Percentiles rank a stretch among this genome's conserved stretches.
phyloP scores from a whole-genome alignment of 30 jellyfish, hydroid and myxozoan genomes.

The Catostylus mosaicus region DNA sequence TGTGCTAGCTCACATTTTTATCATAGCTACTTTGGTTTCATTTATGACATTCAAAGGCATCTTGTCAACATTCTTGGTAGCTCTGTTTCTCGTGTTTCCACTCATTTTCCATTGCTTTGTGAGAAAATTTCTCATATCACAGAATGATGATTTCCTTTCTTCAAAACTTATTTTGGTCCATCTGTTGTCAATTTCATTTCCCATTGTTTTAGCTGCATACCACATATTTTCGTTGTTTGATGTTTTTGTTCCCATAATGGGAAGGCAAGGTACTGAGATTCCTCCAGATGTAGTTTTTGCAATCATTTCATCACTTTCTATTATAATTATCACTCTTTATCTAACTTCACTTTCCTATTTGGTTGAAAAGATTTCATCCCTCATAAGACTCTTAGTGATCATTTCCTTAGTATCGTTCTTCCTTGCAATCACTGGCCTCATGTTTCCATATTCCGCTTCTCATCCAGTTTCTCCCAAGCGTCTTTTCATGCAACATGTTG shows the following conservation, averaged over 20 bases:
- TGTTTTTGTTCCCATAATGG: constrained; percentile 90
- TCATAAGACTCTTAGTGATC: constrained; percentile 22
- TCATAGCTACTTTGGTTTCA: constrained; percentile 47
- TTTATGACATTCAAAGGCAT: constrained; percentile 62
- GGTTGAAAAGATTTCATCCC: constrained; percentile 2
- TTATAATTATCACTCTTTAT: constrained; percentile 45
- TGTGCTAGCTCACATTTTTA: constrained; percentile 69
- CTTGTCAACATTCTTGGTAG: constrained; percentile 68
- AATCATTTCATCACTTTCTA: constrained; percentile 37
- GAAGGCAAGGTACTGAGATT: constrained; percentile 89
- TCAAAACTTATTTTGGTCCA: constrained; percentile 52
- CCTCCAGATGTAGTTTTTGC: constrained; percentile 90
- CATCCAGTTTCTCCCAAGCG: constrained; percentile 93
- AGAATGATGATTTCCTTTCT: constrained; percentile 5
- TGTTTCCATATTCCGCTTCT: constrained; percentile 77
- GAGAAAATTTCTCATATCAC: not conserved
- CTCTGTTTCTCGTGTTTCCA: constrained; percentile 69
- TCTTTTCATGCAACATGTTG: constrained; percentile 77
- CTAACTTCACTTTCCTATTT: constrained; percentile 49
- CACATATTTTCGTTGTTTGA: constrained; percentile 61
- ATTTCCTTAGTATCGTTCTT: constrained; percentile 55
- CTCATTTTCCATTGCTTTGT: constrained; percentile 54
- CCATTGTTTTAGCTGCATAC: constrained; percentile 55
- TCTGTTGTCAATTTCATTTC: constrained; percentile 58
- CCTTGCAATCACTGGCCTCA: constrained; percentile 56